Evolutionary conservation across 1,140 invertebrate genomes (phyloP), one percentile per base, ranked within the genome.

Genomic region (Eurosta solidaginis): DNA sequence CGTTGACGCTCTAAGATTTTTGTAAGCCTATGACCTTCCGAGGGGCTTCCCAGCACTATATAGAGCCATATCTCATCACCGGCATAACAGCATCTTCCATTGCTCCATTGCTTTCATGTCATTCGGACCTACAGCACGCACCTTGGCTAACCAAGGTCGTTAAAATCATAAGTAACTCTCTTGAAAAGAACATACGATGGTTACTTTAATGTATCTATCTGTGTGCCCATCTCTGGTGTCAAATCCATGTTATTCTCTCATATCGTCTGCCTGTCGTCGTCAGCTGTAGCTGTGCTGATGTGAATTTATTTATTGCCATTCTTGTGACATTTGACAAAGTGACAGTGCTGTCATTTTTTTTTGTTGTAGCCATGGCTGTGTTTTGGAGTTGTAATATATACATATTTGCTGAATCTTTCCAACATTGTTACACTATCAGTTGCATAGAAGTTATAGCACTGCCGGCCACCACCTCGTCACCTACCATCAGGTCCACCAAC

Each of bases 241-340:
- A 5, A 20, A 68, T 29, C 22, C 59, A 68, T 68, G 59, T 68
- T 68, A 20, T 20, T 68, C 40, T 68, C 59, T 68, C 59, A 68
- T 68, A 68, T 68, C 59, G 59, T 33, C 20, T 33, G 59, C 33
- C 59, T 68, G 59, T 68, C 59, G 33, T 68, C 59, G 59, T 14
- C 59, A 33, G 33, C 59, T n/a, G n/a, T n/a, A n/a, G n/a, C n/a
- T n/a, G n/a, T 68, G n/a, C 40, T 68, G 59, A 20, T 14, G n/a
- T 17, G 59, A 36, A 68, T 68, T 68, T 68, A 68, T 68, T 42
- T 68, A 68, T 68, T 68, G 59, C 33, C n/a, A 40, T 68, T 40
- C 33, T 10, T 22, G 36, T 36, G n/a, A n/a, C 29, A 68, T 68
- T 68, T n/a, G n/a, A n/a, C n/a, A n/a, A n/a, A n/a, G n/a, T 68